Evolutionary conservation across 2,113 vertebrate species (phyloP), one percentile per base, ranked within the genome.

Genomic region (Pionites leucogaster): DNA sequence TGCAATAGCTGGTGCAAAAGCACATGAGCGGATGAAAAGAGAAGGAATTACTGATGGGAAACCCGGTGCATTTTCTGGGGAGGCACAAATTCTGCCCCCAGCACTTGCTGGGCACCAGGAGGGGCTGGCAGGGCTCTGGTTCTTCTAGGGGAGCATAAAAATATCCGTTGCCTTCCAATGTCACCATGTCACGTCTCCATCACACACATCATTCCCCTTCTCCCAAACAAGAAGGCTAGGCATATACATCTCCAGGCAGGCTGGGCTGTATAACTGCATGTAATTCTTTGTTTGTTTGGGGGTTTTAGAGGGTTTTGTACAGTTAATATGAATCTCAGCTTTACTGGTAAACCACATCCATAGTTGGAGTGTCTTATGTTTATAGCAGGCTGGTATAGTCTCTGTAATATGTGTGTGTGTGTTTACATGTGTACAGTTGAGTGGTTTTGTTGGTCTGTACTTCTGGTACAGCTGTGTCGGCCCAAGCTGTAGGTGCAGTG

Each of bases 201-300:
- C 2, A 4, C 3, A 0, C 1, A 0, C 0, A 1, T 50, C 0
- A 0, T 41, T 76, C 20, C 25, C 23, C 7, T 64, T 59, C 31
- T 84, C 41, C 49, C 31, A 23, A 82, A 25, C 7, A 3, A 46
- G 49, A 53, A 76, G 39, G 25, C 35, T 27, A 59, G 24, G 27
- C 44, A 72, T 33, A 28, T n/a, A 3, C 5, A 2, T 29, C 70
- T 65, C 57, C 39, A 6, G 57, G 44, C 7, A 41, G 64, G 57
- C 2, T 17, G 50, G 65, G 46, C 33, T n/a, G 29, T 18, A 23
- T n/a, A 59, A 59, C 57, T 59, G 57, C 33, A 16, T 35, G 33
- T 35, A 59, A 35, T 9, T 52, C 50, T 37, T 39, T 49, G 39
- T 53, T 23, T 72, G 31, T 31, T 46, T n/a, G 8, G 50, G 63